Percentiles rank a stretch among this genome's conserved stretches.
Conservation (phyloP, 2,113 vertebrate genomes). For the Rutilus rutilus region DNA sequence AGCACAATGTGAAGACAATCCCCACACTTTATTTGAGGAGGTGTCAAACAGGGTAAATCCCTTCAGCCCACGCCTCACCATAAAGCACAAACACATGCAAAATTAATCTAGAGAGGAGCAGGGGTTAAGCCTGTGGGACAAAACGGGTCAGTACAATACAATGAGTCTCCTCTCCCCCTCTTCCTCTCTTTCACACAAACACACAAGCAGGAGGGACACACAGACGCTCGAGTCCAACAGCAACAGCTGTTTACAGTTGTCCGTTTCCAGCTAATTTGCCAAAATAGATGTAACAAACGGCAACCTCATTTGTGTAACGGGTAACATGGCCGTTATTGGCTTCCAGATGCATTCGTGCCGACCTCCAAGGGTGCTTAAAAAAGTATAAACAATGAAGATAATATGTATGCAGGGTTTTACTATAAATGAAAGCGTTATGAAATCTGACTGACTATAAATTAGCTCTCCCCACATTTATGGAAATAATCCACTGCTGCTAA, state of each 20-base stretch:
- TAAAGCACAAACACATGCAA: slow-evolving; percentile 52
- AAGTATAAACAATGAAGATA: background rate
- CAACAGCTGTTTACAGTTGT: slow-evolving; percentile 76
- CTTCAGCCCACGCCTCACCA: slow-evolving; percentile 17
- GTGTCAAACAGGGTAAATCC: slow-evolving; percentile 55
- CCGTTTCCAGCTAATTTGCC: slow-evolving; percentile 75
- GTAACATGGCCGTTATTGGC: background rate
- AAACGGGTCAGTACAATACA: slow-evolving; percentile 70
- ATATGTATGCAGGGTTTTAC: slow-evolving; percentile 18
- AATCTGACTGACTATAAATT: slow-evolving; percentile 35
- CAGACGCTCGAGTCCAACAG: slow-evolving; percentile 74
- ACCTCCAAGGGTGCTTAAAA: slow-evolving; percentile 13
- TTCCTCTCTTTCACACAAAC: background rate
- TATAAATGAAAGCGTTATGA: slow-evolving; percentile 41
- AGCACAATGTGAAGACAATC: slow-evolving; percentile 17
- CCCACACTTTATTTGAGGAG: slow-evolving; percentile 40
- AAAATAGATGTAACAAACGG: slow-evolving; percentile 70
- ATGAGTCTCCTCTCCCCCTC: slow-evolving; percentile 56
- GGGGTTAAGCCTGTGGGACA: slow-evolving; percentile 65
- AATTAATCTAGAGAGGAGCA: slow-evolving; percentile 53
- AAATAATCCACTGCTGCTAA: slow-evolving; percentile 29
- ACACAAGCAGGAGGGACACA: slow-evolving; percentile 72
- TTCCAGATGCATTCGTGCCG: slow-evolving; percentile 29
- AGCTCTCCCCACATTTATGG: slow-evolving; percentile 36
- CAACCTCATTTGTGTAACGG: slow-evolving; percentile 70